Evolutionary conservation across 2,797 vertebrate genomes (phyloP).

Genomic region (Okamejei kenojei): DNA sequence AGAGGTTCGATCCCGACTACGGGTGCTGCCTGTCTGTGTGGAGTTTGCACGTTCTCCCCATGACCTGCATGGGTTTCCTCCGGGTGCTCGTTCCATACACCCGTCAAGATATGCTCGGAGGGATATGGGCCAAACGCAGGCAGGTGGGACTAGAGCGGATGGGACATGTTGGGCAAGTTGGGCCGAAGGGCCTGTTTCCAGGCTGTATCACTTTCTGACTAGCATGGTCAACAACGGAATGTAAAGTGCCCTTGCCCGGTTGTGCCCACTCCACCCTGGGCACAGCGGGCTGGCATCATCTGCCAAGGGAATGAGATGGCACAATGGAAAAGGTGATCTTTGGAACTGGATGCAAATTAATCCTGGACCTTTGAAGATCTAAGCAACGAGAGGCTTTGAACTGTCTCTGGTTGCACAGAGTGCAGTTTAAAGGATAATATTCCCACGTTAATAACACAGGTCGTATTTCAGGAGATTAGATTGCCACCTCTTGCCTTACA

Average conservation of each 20-base stretch:
- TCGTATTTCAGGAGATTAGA: not conserved
- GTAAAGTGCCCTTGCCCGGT: not conserved
- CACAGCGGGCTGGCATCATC: not conserved
- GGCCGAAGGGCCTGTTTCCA: too few species aligned
- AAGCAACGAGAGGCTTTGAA: not conserved
- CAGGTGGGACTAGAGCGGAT: too few species aligned
- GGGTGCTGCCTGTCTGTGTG: too few species aligned
- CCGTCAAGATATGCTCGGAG: too few species aligned
- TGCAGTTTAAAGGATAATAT: not conserved
- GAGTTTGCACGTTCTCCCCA: too few species aligned
- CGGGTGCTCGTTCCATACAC: too few species aligned
- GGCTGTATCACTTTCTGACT: too few species aligned
- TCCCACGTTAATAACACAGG: not conserved
- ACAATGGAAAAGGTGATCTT: not conserved
- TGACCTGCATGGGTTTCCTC: too few species aligned
- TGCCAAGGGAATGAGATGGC: not conserved
- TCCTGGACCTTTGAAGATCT: not conserved
- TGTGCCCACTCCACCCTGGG: not conserved
- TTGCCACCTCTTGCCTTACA: not conserved
- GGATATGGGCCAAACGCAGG: too few species aligned
- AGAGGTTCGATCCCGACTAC: too few species aligned
- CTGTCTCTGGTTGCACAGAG: not conserved
- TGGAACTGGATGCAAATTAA: not conserved
- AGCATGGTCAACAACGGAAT: not conserved
- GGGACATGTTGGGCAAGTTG: too few species aligned